phyloP scores from a whole-genome alignment of 1,140 invertebrate species.

The Pseudachorutes palmiensis region DNA sequence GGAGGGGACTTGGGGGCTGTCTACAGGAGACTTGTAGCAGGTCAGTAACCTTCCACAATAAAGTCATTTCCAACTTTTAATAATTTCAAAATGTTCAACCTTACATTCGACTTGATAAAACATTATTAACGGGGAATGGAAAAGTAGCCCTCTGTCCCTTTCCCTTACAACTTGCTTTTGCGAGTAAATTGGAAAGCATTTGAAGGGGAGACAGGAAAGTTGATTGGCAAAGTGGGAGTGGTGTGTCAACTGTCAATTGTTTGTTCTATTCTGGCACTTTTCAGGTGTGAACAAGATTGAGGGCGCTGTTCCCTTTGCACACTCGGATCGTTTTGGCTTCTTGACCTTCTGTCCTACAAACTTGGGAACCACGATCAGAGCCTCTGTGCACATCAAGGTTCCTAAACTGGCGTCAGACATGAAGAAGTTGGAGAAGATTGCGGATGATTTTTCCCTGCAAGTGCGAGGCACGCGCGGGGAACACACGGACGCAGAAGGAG shows the following conservation, averaged over 20 bases:
- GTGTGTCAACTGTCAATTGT: background rate
- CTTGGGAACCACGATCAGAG: slow-evolving; percentile 92
- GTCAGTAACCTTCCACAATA: no score
- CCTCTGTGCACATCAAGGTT: slow-evolving; percentile 80
- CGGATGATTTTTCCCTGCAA: slow-evolving; percentile 30
- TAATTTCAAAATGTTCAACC: no score
- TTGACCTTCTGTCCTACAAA: slow-evolving; percentile 98
- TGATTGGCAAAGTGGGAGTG: no score
- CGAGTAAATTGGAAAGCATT: no score
- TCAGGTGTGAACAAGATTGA: slow-evolving; percentile 77
- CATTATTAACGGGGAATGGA: no score
- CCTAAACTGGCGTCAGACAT: background rate
- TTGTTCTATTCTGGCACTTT: slow-evolving; percentile 18
- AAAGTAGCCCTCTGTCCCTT: no score
- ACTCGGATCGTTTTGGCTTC: slow-evolving; percentile 87
- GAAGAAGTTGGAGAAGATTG: background rate
- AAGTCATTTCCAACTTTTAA: no score
- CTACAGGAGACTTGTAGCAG: slow-evolving; percentile 50
- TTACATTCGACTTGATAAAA: no score
- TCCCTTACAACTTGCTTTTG: no score
- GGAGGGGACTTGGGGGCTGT: slow-evolving; percentile 81
- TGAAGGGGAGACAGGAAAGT: no score
- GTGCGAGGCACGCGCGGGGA: slow-evolving; percentile 85
- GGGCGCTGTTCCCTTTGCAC: slow-evolving; percentile 81
- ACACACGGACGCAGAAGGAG: slow-evolving; percentile 87